Evolutionary conservation across 2,113 vertebrate genomes (phyloP).

Genomic region (Diadophis punctatus): DNA sequence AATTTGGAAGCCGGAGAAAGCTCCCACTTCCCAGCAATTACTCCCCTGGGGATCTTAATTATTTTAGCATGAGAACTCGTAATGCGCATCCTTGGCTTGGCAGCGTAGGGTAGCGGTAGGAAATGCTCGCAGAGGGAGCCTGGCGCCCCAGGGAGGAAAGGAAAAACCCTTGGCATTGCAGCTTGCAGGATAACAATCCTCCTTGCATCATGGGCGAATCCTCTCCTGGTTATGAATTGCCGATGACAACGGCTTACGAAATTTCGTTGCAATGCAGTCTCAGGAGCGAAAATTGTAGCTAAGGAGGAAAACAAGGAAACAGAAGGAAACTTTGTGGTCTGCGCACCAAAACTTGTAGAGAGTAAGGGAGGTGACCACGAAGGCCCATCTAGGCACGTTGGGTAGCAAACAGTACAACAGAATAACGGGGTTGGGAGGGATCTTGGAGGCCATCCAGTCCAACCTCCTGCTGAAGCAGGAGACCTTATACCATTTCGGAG

Average conservation of each 20-base stretch:
- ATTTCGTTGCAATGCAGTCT: no score
- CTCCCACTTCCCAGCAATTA: fast-evolving
- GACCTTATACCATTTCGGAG: background rate
- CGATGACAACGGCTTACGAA: no score
- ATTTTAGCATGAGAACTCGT: background rate
- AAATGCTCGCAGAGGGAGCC: background rate
- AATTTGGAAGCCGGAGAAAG: slow-evolving; percentile 2
- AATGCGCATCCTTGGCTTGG: background rate
- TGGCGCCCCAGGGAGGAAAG: background rate
- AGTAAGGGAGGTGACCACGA: background rate
- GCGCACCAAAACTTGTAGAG: background rate
- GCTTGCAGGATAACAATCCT: background rate
- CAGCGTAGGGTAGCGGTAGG: background rate
- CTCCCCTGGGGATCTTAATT: fast-evolving
- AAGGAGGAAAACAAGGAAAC: background rate
- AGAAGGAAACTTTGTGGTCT: background rate
- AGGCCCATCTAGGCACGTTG: no score
- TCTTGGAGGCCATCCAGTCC: background rate
- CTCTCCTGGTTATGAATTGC: background rate
- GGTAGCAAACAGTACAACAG: background rate
- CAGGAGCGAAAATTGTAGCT: background rate
- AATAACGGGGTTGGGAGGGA: background rate
- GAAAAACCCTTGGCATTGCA: background rate
- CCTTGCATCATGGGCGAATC: background rate
- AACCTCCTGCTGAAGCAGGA: background rate